Percentiles rank a stretch among this genome's conserved stretches.
Conservation (phyloP, 2,888 invertebrate genomes). For the Sphaeridia pumilis region DNA sequence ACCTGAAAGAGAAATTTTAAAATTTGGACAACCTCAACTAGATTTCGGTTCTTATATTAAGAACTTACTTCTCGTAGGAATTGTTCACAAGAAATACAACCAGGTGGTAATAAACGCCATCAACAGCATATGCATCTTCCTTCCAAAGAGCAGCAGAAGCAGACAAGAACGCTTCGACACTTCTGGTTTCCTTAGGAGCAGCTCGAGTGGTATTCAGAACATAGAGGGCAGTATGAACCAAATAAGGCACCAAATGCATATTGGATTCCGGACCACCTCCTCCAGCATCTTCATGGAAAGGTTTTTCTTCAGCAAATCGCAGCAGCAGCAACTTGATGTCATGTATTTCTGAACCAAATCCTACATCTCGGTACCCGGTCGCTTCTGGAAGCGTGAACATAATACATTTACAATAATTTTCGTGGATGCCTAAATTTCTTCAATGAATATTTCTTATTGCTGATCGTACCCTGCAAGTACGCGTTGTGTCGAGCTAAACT, state of each 20-base stretch:
- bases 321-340: constrained; percentile 80
- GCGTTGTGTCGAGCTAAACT: constrained; percentile 86
- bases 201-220: constrained; percentile 64
- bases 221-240: constrained; percentile 87
- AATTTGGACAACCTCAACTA: not conserved
- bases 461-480: constrained; percentile 50
- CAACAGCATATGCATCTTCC: constrained; percentile 77
- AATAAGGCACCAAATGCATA: constrained; percentile 89
- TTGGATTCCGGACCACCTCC: constrained; percentile 95
- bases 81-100: constrained; percentile 68
- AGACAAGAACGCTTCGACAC: constrained; percentile 31
- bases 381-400: too few relatives aligned
- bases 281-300: constrained; percentile 95
- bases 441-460: not conserved
- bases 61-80: constrained; percentile 46
- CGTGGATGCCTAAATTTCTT: too few relatives aligned
- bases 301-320: constrained; percentile 83
- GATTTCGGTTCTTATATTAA: not conserved
- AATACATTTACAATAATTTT: too few relatives aligned
- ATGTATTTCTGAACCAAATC: constrained; percentile 71
- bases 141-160: constrained; percentile 43
- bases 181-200: constrained; percentile 35
- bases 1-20: constrained; percentile 43
- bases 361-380: constrained; percentile 51
- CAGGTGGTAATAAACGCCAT: constrained; percentile 80